Percentiles rank a stretch among this genome's conserved stretches.
phyloP scores from a whole-genome alignment of 2,797 vertebrate species.

The Heterohyrax brucei region DNA sequence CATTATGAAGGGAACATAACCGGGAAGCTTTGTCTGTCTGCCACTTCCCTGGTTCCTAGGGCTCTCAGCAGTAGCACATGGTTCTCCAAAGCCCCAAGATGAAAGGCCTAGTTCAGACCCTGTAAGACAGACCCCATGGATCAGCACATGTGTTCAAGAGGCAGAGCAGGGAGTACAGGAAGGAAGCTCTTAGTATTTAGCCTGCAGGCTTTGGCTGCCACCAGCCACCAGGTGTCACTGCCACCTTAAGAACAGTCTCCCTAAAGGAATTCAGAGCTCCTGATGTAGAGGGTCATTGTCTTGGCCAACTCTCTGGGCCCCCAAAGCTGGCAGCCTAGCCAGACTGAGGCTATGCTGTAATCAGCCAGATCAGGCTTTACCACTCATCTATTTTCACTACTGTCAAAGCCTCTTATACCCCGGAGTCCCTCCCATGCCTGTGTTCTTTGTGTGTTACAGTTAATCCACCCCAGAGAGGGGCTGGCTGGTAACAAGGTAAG shows the following conservation, averaged over 20 bases:
- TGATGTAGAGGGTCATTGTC: not conserved
- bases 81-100: not conserved
- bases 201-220: slow-evolving; percentile 35
- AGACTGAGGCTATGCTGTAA: not conserved
- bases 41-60: not conserved
- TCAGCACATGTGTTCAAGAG: not conserved
- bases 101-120: not conserved
- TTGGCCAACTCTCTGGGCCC: not conserved
- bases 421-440: not conserved
- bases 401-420: not conserved
- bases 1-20: not conserved
- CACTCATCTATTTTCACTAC: not conserved
- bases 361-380: not conserved
- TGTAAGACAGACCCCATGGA: not conserved
- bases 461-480: not conserved
- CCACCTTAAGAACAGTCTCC: slow-evolving; percentile 71
- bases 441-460: not conserved
- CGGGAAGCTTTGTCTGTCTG: not conserved
- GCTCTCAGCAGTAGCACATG: not conserved
- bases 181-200: not conserved
- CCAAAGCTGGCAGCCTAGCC: not conserved
- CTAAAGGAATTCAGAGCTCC: not conserved
- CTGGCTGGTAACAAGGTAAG: not conserved
- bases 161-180: not conserved
- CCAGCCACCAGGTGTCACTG: slow-evolving; percentile 87